Evolutionary conservation across 2,888 invertebrate genomes (phyloP), one percentile per base, ranked within the genome.

Genomic region (Agrochola macilenta): DNA sequence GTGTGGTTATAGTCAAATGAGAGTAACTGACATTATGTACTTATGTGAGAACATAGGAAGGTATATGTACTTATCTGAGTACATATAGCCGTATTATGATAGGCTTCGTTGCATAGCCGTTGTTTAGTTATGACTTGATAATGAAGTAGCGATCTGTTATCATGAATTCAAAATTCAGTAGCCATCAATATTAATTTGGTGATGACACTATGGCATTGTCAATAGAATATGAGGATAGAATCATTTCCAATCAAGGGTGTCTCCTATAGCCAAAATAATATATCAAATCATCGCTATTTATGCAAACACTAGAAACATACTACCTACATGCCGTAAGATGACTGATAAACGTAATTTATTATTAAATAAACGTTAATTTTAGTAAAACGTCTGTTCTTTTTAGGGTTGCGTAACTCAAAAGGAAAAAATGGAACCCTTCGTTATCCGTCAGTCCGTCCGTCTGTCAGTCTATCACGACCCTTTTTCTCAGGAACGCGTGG

Each of bases 41-140:
- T 54, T 63, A 14, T 39, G 30, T 58, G 39, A 30, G 43, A 14
- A 69, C 17, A 57, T 43, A n/a, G n/a, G 46, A n/a, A 58, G 26
- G 26, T 26, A 43, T 54, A 54, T 26, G 39, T 43, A 61, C 23
- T 14, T 26, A n/a, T 26, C 12, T 11, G 12, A 69, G 46, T 76
- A 39, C 1, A 57, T 23, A 49, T 23, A n/a, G 30, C 3, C 1
- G 20, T 76, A 76, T 54, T 82, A 66, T 76, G 52, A 63, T 65
- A 73, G 30, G 49, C 58, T 60, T 60, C 63, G 61, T 69, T 69
- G 52, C 82, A 76, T 54, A 49, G 30, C 58, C 74, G 43, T 69
- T 78, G 78, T 83, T 77, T 82, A 79, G 74, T 75, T 78, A 83
- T 72, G 83, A 74, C 83, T 72, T 60, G 78, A 71, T 83, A 86